phyloP scores from a whole-genome alignment of 2,113 vertebrate species.

The Tylochromis polylepis region DNA sequence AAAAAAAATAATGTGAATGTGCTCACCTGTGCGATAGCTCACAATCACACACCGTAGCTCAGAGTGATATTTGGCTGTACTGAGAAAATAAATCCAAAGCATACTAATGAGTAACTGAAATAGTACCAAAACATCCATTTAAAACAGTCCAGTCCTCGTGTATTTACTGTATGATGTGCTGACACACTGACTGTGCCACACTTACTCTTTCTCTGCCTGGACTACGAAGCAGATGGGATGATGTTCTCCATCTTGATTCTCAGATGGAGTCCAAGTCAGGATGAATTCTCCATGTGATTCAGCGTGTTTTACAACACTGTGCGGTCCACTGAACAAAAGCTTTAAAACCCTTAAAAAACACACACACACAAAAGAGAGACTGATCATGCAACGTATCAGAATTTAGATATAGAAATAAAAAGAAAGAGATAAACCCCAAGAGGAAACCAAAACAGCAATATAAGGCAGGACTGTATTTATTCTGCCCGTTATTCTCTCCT shows the following conservation, averaged over 20 bases:
- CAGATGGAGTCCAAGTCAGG: background rate
- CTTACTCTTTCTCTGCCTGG: background rate
- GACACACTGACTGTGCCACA: no score
- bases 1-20: background rate
- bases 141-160: accelerated
- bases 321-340: background rate
- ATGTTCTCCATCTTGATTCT: background rate
- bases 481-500: background rate
- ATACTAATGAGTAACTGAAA: background rate
- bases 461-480: background rate
- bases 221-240: conserved; percentile 32
- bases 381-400: accelerated
- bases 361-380: background rate
- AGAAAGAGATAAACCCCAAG: background rate
- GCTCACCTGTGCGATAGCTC: background rate
- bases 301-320: background rate
- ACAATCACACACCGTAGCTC: background rate
- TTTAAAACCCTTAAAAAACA: background rate
- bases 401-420: background rate
- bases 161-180: background rate
- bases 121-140: background rate
- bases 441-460: background rate
- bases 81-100: background rate
- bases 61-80: accelerated
- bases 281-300: background rate